A percentile compares a stretch with the other conserved stretches of the same genome.
These are phyloP conservation scores for Sylvilagus floridanus DNA, from an alignment of 2,797 vertebrate genomes.

Conservation along the genomic window DNA sequence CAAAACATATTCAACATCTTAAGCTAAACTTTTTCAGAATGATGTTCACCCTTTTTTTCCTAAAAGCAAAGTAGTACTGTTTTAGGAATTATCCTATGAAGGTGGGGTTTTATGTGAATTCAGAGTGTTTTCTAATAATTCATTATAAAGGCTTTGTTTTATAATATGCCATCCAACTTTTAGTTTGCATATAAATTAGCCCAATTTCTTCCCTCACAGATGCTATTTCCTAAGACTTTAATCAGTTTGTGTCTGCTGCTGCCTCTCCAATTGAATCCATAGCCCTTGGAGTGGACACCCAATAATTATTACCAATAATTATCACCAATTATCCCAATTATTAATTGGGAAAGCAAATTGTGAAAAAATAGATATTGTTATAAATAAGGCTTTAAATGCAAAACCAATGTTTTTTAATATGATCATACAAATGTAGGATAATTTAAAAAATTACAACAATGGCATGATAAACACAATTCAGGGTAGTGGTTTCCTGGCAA, in stretches of 20 bases:
- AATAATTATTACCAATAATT: conserved; percentile 25
- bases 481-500: neutral
- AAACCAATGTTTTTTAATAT: neutral
- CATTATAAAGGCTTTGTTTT: conserved; percentile 35
- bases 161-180: neutral
- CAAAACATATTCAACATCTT: neutral
- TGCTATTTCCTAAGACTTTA: neutral
- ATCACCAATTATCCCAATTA: neutral
- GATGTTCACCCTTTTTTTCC: neutral
- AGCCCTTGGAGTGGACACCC: neutral
- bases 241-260: neutral
- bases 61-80: conserved; percentile 21
- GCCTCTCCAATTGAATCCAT: neutral
- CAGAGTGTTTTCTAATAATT: neutral
- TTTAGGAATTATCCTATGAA: neutral
- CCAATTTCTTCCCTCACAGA: neutral
- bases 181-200: neutral
- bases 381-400: neutral
- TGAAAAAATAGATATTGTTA: neutral
- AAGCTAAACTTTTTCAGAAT: conserved; percentile 14
- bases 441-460: neutral
- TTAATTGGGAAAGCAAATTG: neutral
- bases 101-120: conserved; percentile 17
- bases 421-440: neutral
- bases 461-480: neutral